A percentile compares a stretch with the other conserved stretches of the same genome.
These are phyloP conservation scores for Spilogale gracilis DNA, from an alignment of 2,113 vertebrate genomes.

Conservation along the genomic window DNA sequence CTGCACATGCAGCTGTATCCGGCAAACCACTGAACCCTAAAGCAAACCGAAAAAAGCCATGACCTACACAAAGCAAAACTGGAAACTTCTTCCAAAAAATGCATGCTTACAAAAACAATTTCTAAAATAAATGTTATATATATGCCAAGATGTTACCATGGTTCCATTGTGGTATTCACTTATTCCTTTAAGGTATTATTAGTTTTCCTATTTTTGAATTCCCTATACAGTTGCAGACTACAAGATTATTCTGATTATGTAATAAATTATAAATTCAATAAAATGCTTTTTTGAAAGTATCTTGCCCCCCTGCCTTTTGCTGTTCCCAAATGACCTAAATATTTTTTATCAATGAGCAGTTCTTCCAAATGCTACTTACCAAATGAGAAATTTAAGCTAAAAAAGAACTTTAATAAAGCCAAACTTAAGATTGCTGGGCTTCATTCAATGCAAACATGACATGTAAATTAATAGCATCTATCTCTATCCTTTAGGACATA, in stretches of 20 bases:
- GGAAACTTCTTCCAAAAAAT: slow-evolving; percentile 31
- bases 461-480: slow-evolving; percentile 75
- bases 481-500: slow-evolving; percentile 55
- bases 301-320: background rate
- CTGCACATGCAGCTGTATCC: slow-evolving; percentile 5
- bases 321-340: slow-evolving; percentile 56
- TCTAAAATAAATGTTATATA: slow-evolving; percentile 10
- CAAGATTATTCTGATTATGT: slow-evolving; percentile 59
- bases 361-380: slow-evolving; percentile 48
- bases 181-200: slow-evolving; percentile 48
- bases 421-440: slow-evolving; percentile 66
- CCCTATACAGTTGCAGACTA: background rate
- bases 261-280: slow-evolving; percentile 66
- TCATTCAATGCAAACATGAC: slow-evolving; percentile 60
- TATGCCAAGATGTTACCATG: background rate
- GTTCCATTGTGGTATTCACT: slow-evolving; percentile 36
- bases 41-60: slow-evolving; percentile 12
- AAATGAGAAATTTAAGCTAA: slow-evolving; percentile 70
- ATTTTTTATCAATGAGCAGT: slow-evolving; percentile 65
- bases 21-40: slow-evolving; percentile 40
- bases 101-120: background rate
- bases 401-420: slow-evolving; percentile 74
- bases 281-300: slow-evolving; percentile 67
- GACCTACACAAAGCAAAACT: background rate
- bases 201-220: slow-evolving; percentile 62